Evolutionary conservation across 2,888 invertebrate species (phyloP), one percentile per base, ranked within the genome.

Genomic region (Tachina grossa): DNA sequence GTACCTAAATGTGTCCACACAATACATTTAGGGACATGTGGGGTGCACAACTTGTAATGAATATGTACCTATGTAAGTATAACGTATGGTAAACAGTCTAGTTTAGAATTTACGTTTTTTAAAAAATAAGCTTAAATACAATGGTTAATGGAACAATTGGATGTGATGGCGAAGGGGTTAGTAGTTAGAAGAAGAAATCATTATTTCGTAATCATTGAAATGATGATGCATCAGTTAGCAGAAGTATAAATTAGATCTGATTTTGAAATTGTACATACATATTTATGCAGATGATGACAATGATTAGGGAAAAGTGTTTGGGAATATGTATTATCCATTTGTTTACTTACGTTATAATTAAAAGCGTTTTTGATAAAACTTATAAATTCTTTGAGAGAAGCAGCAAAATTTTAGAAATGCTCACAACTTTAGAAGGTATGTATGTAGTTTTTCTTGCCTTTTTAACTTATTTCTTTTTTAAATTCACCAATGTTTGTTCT

Each of bases 151-250:
- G 53, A 53, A 55, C 13, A 43, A 43, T 53, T 41, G 16, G 10
- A 2, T 22, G 41, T 16, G 43, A 1, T 63, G 9, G 10, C 9
- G n/a, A 19, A 8, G 31, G 13, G 43, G 43, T n/a, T 16, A 14
- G 69, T 22, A 22, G n/a, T n/a, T n/a, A n/a, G 11, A 63, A 16
- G 1, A 39, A 51, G 39, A 11, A 69, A 57, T 51, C 59, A 19
- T 14, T 39, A 87, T 87, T 80, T 85, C 87, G 87, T 87, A 87
- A 85, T 85, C 69, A 81, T 13, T 41, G 11, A 41, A 68, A 45
- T 47, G 41, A 75, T 68, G 53, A 69, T 72, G 78, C 74, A 69
- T 75, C 59, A 65, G 13, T 65, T 84, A 22, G 65, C 51, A 47
- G 41, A 14, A 9, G 16, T 49, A 31, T 31, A 31, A 31, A 31